Evolutionary conservation across 2,113 vertebrate genomes (phyloP), one percentile per base, ranked within the genome.

Genomic region (Prionailurus viverrinus): DNA sequence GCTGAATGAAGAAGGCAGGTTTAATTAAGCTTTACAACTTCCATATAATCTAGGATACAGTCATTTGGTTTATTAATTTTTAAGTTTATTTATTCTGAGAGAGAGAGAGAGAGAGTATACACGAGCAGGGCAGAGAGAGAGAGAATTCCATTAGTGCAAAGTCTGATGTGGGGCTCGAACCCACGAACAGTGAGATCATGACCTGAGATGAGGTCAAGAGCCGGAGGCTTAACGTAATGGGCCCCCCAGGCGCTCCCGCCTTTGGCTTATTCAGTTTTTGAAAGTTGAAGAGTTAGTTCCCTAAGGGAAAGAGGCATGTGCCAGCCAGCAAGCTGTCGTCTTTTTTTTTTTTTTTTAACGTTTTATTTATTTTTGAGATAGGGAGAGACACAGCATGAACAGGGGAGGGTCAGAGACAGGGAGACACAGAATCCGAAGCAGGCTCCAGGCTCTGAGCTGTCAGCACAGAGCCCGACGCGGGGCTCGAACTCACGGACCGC

Each of bases 1-100:
- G 45, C 18, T 79, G 21, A 89, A 51, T 3, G 5, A 16, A 89
- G 48, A 78, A 51, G 33, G 29, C 33, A 68, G 41, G 53, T 79
- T 80, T 51, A 65, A 96, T 78, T 92, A 86, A 79, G 61, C 39
- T 92, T 95, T 68, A 80, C 36, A 76, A 87, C 23, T 25, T 93
- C n/a, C 29, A 33, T 29, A 68, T 33, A 85, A 89, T 55, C 78
- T 53, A 84, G n/a, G 88, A 63, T 3, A 85, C 41, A 89, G 8
- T 80, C 3, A 0, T 73, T 27, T 58, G 36, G 29, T 41, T 79
- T 25, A 79, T n/a, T 65, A 76, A 31, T 23, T 61, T 61, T 61
- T 23, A 61, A 61, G 21, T 61, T 61, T 61, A 9, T 61, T 61
- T 61, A 61, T 61, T 25, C 58, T 61, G 21, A 61, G 21, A 61